Base-by-base conservation (phyloP, 2,888 invertebrate genomes). In the Campopleginae sp. region DNA sequence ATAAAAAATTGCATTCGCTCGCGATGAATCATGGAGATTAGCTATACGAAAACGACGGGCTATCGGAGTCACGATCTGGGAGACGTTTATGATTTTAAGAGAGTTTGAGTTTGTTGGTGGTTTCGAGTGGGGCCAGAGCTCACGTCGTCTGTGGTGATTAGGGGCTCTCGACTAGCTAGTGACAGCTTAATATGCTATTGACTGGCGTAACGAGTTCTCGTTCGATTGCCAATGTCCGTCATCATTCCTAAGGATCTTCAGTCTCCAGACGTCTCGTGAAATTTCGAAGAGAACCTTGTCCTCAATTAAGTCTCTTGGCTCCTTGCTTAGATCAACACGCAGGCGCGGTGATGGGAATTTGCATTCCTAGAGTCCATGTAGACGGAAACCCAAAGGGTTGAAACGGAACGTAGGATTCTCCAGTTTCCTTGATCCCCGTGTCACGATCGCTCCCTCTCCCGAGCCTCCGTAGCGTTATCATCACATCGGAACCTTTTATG, bases 61-160 rank as follows among this genome's bases (percentile, higher is more conserved):
- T 74, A 31, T 70, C 44, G 71, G 66, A 38, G 38, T 65, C 72
- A n/a, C 2, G 46, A 38, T 14, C 27, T 23, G 46, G n/a, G 31
- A 63, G 74, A 44, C 33, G 33, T 51, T 44, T 48, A 79, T 68
- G 72, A 74, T 70, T 54, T 63, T 61, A n/a, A 46, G 46, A 79
- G 38, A 61, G 71, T 44, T 23, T n/a, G 31, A 51, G 63, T 61
- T 76, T 14, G 58, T 19, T n/a, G 12, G 71, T 38, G 27, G 33
- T 68, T 83, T 79, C 74, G 82, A 83, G 14, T 38, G 46, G 19
- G 68, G 82, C 82, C 82, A 83, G 79, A 70, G 75, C 44, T 75
- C 31, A 51, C 63, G 51, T 70, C 48, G 75, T 75, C 33, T 71
- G 38, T 38, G 70, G 79, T 75, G 80, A 83, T 83, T 83, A 83